Base-by-base conservation (phyloP, 1,140 invertebrate genomes). In the Microplitis mediator region DNA sequence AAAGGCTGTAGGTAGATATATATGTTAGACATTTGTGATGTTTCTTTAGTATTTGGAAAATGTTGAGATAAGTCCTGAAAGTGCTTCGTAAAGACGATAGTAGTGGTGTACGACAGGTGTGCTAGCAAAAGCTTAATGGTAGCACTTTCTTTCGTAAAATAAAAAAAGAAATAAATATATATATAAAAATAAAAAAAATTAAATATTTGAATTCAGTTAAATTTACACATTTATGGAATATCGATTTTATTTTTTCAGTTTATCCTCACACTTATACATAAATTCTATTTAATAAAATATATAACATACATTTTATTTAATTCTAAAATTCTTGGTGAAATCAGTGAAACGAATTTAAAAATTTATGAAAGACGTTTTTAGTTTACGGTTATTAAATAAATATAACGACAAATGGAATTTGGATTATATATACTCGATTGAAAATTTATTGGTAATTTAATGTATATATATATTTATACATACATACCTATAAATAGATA, bases 221-320 rank as follows among this genome's bases (percentile, higher is more conserved):
- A 83, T 84, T 83, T 84, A 81, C 81, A 84, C 81, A 82, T 84
- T 84, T 84, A 84, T 84, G 81, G 82, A 83, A 84, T 84, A 84
- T 84, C 82, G 82, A 84, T 84, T 82, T 79, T 76, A 72, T 56
- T 58, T 34, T 73, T 35, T 35, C 9, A 63, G 23, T 61, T 54
- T 45, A 45, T 45, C 11, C 39, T 45, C 39, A 61, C 60, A 4
- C 23, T 61, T 61, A 32, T 61, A 32, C 60, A 61, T 61, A 61
- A 32, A 61, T 61, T 61, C 60, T 6, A 45, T 23, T 14, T 6
- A 31, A 61, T 32, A 61, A 23, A 11, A 32, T 13, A 61, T 32
- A 13, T 4, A 32, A 23, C 8, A 32, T 8, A 32, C 8, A 35
- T 23, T 23, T 23, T 23, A 61, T 32, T 23, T 32, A 4, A 23